Conservation (phyloP, 2,888 invertebrate genomes). For the Auanema sp. region DNA sequence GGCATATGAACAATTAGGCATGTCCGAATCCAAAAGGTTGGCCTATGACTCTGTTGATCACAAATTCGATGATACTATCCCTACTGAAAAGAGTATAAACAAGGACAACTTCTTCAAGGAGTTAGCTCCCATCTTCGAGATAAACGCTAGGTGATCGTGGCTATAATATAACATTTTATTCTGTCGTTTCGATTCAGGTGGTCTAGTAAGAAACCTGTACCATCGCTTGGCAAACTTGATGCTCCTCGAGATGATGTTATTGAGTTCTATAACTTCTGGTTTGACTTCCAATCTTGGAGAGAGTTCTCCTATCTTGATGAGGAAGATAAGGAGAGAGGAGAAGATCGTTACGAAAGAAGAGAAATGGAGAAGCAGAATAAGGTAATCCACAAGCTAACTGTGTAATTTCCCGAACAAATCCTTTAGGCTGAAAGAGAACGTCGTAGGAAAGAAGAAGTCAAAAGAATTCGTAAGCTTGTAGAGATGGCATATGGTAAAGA, state of each 20-base stretch:
- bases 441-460: slow-evolving; percentile 94
- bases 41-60: slow-evolving; percentile 97
- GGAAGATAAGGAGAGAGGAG: slow-evolving; percentile 96
- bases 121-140: slow-evolving; percentile 68
- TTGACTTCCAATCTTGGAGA: slow-evolving; percentile 94
- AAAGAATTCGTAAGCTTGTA: slow-evolving; percentile 83
- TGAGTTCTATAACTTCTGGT: slow-evolving; percentile 93
- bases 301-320: slow-evolving; percentile 96
- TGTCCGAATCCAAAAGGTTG: slow-evolving; percentile 73
- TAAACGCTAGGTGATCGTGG: slow-evolving; percentile 67
- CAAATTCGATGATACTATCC: slow-evolving; percentile 84
- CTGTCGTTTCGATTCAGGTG: slow-evolving; percentile 71
- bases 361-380: slow-evolving; percentile 99
- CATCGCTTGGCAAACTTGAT: slow-evolving; percentile 78
- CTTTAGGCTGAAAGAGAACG: slow-evolving; percentile 78
- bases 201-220: slow-evolving; percentile 86
- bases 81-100: slow-evolving; percentile 70
- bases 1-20: slow-evolving; percentile 61
- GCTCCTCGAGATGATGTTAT: slow-evolving; percentile 84
- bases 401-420: slow-evolving; percentile 3
- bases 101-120: slow-evolving; percentile 75
- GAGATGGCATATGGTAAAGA: slow-evolving; percentile 92
- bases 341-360: slow-evolving; percentile 88
- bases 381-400: slow-evolving; percentile 43
- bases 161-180: not conserved